Conservation (phyloP, 2,888 invertebrate genomes). For the Odontocolon sp. region DNA sequence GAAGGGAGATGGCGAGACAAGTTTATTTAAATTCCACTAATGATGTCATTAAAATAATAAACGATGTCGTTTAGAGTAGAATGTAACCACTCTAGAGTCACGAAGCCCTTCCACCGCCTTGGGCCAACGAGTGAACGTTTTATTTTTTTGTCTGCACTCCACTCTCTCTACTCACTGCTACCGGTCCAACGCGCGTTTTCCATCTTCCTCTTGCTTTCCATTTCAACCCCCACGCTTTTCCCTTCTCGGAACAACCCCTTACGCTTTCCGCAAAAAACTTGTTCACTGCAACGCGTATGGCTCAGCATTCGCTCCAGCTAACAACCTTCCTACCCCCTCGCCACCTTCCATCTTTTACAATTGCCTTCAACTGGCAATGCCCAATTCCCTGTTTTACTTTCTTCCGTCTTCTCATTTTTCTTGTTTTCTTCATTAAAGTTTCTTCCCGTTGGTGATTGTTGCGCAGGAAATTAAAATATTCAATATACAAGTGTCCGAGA, state of each 20-base stretch:
- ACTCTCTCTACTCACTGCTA: constrained; percentile 24
- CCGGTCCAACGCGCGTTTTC: constrained; percentile 11
- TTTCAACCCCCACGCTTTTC: background rate
- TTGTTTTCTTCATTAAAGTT: background rate
- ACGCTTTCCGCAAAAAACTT: constrained; percentile 40
- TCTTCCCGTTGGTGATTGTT: background rate
- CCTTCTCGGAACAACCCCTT: constrained; percentile 36
- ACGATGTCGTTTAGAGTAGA: constrained; percentile 71
- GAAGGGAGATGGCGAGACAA: constrained; percentile 53
- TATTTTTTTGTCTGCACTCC: constrained; percentile 44
- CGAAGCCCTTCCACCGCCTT: constrained; percentile 36
- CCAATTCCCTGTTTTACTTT: constrained; percentile 16
- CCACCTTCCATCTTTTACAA: background rate
- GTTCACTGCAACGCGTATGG: constrained; percentile 45
- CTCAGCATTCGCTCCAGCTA: constrained; percentile 3
- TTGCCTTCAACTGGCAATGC: constrained; percentile 15
- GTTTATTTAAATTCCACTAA: constrained; percentile 75
- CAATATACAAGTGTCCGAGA: constrained; percentile 11
- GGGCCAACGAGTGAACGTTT: constrained; percentile 47
- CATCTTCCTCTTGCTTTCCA: constrained; percentile 14
- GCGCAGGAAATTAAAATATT: constrained; percentile 19
- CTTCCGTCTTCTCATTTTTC: background rate
- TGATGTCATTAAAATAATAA: constrained; percentile 77
- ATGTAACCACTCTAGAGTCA: constrained; percentile 60
- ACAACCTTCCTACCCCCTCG: background rate